Evolutionary conservation across 1,140 invertebrate genomes (phyloP).

Genomic region (Goniozus legneri): DNA sequence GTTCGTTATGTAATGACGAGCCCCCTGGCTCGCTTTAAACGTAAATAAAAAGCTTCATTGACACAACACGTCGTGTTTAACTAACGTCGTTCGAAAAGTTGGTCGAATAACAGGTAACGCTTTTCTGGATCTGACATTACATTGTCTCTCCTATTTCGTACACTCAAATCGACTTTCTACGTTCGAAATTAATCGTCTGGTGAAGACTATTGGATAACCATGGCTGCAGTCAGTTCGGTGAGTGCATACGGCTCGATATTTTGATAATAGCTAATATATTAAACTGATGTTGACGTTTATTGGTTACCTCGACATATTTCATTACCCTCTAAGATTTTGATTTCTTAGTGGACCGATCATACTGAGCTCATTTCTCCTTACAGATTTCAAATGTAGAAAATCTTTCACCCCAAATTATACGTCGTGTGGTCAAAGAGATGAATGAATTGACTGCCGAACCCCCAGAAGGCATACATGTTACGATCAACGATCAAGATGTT

Average conservation of each 20-base stretch:
- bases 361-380: not conserved
- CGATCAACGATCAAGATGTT: constrained; percentile 85
- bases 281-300: not conserved
- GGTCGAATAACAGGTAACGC: too few species aligned
- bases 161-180: too few species aligned
- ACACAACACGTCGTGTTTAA: too few species aligned
- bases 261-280: not conserved
- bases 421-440: constrained; percentile 80
- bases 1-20: too few species aligned
- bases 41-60: too few species aligned
- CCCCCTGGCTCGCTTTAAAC: too few species aligned
- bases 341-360: not conserved
- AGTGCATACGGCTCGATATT: constrained; percentile 16
- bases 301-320: not conserved
- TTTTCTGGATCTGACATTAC: too few species aligned
- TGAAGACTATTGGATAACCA: too few species aligned
- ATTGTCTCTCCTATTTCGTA: too few species aligned
- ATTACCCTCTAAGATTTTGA: not conserved
- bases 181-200: constrained; percentile 10
- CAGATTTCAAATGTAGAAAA: constrained; percentile 89
- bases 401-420: constrained; percentile 86
- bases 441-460: constrained; percentile 71
- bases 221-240: constrained; percentile 46
- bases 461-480: constrained; percentile 85
- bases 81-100: too few species aligned